phyloP scores from a whole-genome alignment of 2,888 invertebrate species.

The Lysandra bellargus region DNA sequence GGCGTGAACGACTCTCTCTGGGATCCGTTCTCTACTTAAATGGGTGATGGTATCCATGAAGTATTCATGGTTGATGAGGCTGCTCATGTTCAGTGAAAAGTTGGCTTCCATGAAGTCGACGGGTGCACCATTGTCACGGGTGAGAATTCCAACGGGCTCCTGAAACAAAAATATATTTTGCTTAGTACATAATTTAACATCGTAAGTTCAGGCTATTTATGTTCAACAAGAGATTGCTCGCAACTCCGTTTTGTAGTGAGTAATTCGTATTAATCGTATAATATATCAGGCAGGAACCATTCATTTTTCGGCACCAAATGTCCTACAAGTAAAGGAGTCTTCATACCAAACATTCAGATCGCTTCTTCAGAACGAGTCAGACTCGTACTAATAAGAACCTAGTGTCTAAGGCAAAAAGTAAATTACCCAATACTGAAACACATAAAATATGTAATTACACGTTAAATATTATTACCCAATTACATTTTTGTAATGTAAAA shows the following conservation, averaged over 20 bases:
- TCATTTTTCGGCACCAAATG: too few relatives aligned
- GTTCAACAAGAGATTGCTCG: background rate
- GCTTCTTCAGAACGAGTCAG: too few relatives aligned
- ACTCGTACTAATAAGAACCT: too few relatives aligned
- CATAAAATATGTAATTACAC: background rate
- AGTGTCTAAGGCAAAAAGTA: background rate
- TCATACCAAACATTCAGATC: too few relatives aligned
- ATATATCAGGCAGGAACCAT: too few relatives aligned
- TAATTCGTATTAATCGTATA: too few relatives aligned
- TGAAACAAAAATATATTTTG: conserved; percentile 13
- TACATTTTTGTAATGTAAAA: background rate
- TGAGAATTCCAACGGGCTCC: conserved; percentile 15
- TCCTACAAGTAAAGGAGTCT: too few relatives aligned
- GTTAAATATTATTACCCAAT: background rate
- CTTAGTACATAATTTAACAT: background rate
- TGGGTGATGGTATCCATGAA: conserved; percentile 32
- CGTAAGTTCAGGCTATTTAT: background rate
- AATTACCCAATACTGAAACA: background rate
- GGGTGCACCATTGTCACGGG: conserved; percentile 30
- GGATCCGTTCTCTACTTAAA: conserved; percentile 40
- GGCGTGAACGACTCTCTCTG: conserved; percentile 30
- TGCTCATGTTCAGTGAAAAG: conserved; percentile 22
- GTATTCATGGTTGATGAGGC: conserved; percentile 27
- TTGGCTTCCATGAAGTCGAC: conserved; percentile 12
- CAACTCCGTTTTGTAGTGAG: too few relatives aligned